Conservation (phyloP, 2,888 invertebrate genomes). For the Amphiduros pacificus region DNA sequence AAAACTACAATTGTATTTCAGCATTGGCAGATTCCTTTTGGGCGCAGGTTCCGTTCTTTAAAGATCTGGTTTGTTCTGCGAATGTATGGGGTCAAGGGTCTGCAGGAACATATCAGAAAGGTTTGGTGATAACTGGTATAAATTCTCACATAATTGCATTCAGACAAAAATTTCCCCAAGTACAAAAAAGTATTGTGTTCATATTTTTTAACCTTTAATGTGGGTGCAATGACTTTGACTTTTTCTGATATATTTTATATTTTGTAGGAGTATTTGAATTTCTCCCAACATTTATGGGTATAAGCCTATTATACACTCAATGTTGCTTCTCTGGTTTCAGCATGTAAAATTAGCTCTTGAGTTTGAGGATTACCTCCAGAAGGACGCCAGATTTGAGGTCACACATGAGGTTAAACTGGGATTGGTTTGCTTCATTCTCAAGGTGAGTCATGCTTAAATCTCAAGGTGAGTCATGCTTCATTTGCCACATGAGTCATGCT, state of each 20-base stretch:
- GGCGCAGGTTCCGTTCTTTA: slow-evolving; percentile 83
- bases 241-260: no score
- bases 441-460: slow-evolving; percentile 64
- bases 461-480: no score
- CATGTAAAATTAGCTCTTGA: slow-evolving; percentile 70
- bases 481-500: no score
- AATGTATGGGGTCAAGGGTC: slow-evolving; percentile 76
- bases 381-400: slow-evolving; percentile 79
- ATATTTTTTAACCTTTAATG: no score
- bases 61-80: slow-evolving; percentile 93
- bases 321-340: slow-evolving; percentile 42
- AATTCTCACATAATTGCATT: no score
- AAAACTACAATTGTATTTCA: slow-evolving; percentile 63
- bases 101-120: slow-evolving; percentile 76
- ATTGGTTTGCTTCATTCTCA: slow-evolving; percentile 86
- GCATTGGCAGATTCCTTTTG: slow-evolving; percentile 86
- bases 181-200: no score
- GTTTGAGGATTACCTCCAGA: slow-evolving; percentile 73
- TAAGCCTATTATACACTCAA: no score
- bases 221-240: no score
- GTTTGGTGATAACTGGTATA: slow-evolving; percentile 64
- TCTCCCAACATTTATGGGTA: no score
- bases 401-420: slow-evolving; percentile 83
- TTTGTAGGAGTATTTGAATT: no score
- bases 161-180: no score